Base-by-base conservation (phyloP, 2,113 vertebrate species). In the Columba livia region DNA sequence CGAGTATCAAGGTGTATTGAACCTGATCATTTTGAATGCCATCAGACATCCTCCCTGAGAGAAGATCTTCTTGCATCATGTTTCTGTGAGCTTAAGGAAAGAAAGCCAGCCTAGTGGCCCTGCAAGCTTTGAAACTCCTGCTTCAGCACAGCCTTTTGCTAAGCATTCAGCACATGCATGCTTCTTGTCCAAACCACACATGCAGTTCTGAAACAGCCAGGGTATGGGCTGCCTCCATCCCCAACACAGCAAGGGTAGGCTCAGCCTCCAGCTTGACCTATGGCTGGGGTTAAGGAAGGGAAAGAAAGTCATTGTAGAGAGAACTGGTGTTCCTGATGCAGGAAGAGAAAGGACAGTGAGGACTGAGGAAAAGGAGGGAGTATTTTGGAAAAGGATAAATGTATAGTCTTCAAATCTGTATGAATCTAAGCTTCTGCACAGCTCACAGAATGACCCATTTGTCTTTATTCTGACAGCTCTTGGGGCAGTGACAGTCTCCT, bases 141-240 rank as follows among this genome's bases (percentile, higher is more conserved):
- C 29, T 65, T 60, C 64, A 57, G 40, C 24, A 14, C 1, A 10
- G 60, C 12, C 10, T 57, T 70, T 73, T 29, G 29, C 57, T 50
- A 79, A 53, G n/a, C 32, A 23, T 54, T 64, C 24, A 70, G 32
- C 12, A 50, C 1, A 1, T 24, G 5, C 26, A 9, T n/a, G 8
- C 12, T 31, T 26, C 57, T 75, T 89, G 38, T n/a, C 32, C 61
- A 85, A 94, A 32, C 4, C n/a, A 44, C 1, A 1, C 3, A 1
- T 7, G 2, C 19, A 85, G 44, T 24, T 88, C 79, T 67, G 36
- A 40, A 50, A 67, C 24, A 64, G 21, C 2, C 79, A 58, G 61
- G 8, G 18, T 26, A 4, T 0, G 0, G 8, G 11, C 14, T 72
- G 32, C 15, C 60, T 64, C 34, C 28, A 36, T 31, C 8, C 19